Percentiles rank a stretch among this genome's conserved stretches.
Evolutionary conservation across 2,113 vertebrate genomes (phyloP).

Genomic region (Petaurus breviceps): DNA sequence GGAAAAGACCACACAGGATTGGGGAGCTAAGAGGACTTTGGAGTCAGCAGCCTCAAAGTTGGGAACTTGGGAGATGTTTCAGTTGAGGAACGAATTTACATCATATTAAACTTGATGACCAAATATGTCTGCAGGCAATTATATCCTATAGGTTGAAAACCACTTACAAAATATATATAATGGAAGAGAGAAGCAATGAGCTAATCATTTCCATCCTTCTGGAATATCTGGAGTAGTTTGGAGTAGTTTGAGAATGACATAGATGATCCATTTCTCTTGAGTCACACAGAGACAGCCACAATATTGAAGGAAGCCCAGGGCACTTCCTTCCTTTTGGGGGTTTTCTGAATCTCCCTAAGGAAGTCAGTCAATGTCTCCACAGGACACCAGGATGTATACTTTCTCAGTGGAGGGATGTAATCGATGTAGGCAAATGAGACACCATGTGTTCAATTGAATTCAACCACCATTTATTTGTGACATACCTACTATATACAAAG

Average conservation of each 20-base stretch:
- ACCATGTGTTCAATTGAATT: background rate
- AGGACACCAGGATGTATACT: background rate
- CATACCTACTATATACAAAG: background rate
- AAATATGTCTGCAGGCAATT: background rate
- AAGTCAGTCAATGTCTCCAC: background rate
- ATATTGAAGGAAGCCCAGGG: background rate
- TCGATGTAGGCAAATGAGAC: background rate
- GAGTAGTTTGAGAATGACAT: background rate
- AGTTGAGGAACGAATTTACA: background rate
- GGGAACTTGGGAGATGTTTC: background rate
- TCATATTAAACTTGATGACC: background rate
- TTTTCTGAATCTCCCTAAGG: background rate
- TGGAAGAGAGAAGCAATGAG: background rate
- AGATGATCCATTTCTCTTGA: background rate
- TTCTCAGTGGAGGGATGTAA: background rate
- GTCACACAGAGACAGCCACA: background rate
- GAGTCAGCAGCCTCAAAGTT: background rate
- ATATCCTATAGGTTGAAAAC: background rate
- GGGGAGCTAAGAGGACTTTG: too few relatives aligned
- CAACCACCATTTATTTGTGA: background rate
- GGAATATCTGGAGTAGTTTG: background rate
- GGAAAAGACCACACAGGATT: too few relatives aligned
- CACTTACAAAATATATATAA: background rate
- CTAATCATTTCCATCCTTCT: background rate
- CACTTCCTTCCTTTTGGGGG: background rate